These are phyloP conservation scores for Holothuria scabra DNA, from an alignment of 53 echinoderm and acorn worm species.

Conservation along the genomic window DNA sequence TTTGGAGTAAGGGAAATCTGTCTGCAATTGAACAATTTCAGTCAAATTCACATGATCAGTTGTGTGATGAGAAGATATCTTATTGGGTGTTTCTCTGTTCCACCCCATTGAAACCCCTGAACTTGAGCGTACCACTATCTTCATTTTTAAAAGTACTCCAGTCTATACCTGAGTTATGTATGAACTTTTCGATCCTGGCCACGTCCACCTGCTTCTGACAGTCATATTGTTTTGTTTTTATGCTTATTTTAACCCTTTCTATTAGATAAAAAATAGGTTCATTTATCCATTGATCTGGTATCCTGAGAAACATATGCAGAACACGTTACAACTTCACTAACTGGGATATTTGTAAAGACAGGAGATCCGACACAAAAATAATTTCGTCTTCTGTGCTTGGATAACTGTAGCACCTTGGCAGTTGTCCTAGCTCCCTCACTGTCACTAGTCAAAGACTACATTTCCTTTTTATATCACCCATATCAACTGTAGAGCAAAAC, in stretches of 20 bases:
- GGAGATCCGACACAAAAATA: background rate
- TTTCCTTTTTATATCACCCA: background rate
- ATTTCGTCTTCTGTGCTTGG: background rate
- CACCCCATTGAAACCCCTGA: background rate
- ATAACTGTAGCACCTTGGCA: background rate
- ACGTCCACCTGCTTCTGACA: background rate
- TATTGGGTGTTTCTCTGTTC: background rate
- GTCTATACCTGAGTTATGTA: background rate
- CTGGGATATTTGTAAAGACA: background rate
- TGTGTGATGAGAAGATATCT: no score
- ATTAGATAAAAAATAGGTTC: background rate
- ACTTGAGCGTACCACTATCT: background rate
- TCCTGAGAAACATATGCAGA: background rate
- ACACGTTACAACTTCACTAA: background rate
- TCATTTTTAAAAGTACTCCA: background rate
- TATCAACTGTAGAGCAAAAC: background rate
- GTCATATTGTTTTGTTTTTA: background rate
- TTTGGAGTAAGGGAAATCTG: no score
- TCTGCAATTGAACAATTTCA: no score
- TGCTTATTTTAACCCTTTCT: background rate
- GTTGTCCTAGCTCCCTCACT: background rate
- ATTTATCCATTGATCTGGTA: background rate
- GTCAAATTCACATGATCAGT: no score
- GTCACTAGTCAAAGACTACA: background rate
- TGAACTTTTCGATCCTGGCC: conserved; percentile 4